Conservation (phyloP, 2,113 vertebrate species). For the Trogon melanurus region DNA sequence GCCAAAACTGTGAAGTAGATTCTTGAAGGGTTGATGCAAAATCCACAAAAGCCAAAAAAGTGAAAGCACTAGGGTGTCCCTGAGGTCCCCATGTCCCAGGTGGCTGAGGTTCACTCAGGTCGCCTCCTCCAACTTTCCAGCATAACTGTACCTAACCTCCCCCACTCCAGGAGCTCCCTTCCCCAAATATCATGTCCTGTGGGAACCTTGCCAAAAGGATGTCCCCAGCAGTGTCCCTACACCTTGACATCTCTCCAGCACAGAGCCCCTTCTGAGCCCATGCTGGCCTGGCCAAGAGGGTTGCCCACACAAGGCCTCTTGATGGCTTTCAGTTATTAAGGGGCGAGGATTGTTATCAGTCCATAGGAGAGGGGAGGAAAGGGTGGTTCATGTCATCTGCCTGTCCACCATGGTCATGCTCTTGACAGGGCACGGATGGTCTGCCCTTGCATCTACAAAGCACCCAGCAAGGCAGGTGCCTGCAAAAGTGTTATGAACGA, state of each 20-base stretch:
- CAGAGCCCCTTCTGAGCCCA: background rate
- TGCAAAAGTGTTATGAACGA: background rate
- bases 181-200: accelerated
- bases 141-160: background rate
- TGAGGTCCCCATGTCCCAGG: accelerated
- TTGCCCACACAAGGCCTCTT: accelerated
- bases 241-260: accelerated
- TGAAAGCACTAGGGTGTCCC: background rate
- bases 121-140: background rate
- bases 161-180: background rate
- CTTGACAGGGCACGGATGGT: background rate
- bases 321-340: background rate
- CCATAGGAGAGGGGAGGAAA: background rate
- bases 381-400: background rate
- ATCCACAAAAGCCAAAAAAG: background rate
- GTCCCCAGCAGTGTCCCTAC: background rate
- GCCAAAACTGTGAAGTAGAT: background rate
- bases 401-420: background rate
- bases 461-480: background rate
- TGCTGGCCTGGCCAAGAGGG: background rate
- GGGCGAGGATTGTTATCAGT: accelerated
- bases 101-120: accelerated
- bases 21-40: background rate
- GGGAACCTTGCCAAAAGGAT: background rate
- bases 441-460: background rate